Evolutionary conservation across 1,140 invertebrate species (phyloP), one percentile per base, ranked within the genome.

Genomic region (Homalodisca vitripennis): DNA sequence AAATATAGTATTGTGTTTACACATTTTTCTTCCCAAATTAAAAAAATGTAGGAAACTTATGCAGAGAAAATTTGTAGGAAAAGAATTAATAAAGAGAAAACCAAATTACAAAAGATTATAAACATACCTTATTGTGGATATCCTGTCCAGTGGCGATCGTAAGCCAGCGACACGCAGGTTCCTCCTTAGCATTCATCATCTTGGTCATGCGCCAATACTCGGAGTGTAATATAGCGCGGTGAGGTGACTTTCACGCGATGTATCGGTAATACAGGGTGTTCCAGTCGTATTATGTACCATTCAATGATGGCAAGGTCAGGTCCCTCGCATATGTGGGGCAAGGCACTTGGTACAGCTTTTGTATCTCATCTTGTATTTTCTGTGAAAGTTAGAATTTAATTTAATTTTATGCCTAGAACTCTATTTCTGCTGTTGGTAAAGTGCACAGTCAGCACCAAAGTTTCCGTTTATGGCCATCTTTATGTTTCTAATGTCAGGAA

Each of bases 241-340:
- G 12, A 6, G 55, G 55, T 3, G 55, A 60, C 26, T 60, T 22
- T 6, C 24, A n/a, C 27, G 55, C 55, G 2, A 60, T 30, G 55
- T 60, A 24, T 10, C 55, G 22, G 55, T 27, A 60, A 26, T 60
- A 60, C 55, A 60, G 55, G 10, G 55, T 60, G 24, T 27, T 29
- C 55, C 55, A 60, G 55, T 60, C 55, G 55, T 60, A 60, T 10
- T 6, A 6, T 22, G 55, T 60, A 10, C 10, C 26, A 24, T 60
- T 14, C 3, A 27, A 6, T 24, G 55, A 26, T 10, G 55, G 55
- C 10, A 27, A 13, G 26, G 55, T 60, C 22, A 60, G 27, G 26
- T 60, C 6, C 29, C 24, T 2, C 14, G 24, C 24, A 26, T 6
- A 60, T 3, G 14, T 27, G 12, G 55, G 55, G 22, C 26, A 27